A percentile compares a stretch with the other conserved stretches of the same genome.
These are phyloP conservation scores for Candoia aspera DNA, from an alignment of 2,113 vertebrate genomes.

Conservation along the genomic window DNA sequence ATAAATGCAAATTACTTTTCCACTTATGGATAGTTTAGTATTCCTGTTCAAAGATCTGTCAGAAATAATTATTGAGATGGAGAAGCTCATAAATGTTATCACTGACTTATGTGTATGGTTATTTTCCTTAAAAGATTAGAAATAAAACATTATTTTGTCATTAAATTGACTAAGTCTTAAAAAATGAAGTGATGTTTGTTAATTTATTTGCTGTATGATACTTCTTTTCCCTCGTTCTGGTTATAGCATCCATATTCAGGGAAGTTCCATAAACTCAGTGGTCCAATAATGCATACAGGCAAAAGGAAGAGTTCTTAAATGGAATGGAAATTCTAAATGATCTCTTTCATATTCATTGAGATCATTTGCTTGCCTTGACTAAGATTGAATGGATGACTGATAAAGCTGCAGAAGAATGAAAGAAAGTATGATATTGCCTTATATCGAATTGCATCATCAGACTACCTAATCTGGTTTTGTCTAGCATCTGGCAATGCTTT, in stretches of 20 bases:
- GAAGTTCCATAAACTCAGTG: neutral
- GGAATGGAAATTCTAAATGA: neutral
- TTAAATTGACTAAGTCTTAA: too few relatives aligned
- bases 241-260: neutral
- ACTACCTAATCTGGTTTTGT: neutral
- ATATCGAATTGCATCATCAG: neutral
- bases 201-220: neutral
- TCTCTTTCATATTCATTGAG: neutral
- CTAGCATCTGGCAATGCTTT: neutral
- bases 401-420: neutral
- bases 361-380: neutral
- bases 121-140: too few relatives aligned
- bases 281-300: neutral
- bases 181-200: too few relatives aligned
- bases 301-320: neutral
- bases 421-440: neutral
- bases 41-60: too few relatives aligned
- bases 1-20: too few relatives aligned
- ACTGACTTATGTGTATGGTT: too few relatives aligned
- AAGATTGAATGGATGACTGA: neutral
- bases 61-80: too few relatives aligned
- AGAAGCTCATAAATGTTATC: too few relatives aligned
- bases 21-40: too few relatives aligned
- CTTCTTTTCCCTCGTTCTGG: neutral
- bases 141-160: too few relatives aligned